These are phyloP conservation scores for Aegotheles bennettii DNA, from an alignment of 2,113 vertebrate genomes.

Conservation along the genomic window DNA sequence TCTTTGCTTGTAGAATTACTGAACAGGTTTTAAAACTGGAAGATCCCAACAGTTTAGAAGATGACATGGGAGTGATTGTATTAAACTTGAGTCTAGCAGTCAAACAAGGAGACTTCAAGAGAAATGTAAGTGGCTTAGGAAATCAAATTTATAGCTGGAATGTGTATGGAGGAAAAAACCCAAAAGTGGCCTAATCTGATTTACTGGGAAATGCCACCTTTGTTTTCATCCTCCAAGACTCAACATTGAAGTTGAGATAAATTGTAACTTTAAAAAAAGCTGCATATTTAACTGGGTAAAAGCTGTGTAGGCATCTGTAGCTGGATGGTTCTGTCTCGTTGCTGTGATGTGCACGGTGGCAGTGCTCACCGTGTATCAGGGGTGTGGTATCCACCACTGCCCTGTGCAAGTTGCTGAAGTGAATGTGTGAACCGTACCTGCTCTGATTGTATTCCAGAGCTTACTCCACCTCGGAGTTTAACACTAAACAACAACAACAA, in stretches of 20 bases:
- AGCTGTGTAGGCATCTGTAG: background rate
- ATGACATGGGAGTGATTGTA: slow-evolving; percentile 89
- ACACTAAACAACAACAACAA: background rate
- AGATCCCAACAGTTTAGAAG: slow-evolving; percentile 90
- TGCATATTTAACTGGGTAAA: background rate
- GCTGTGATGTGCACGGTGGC: background rate
- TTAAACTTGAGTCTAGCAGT: slow-evolving; percentile 84
- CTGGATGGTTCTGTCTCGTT: background rate
- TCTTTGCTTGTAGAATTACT: slow-evolving; percentile 70
- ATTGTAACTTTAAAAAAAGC: background rate
- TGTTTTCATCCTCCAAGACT: slow-evolving; percentile 5
- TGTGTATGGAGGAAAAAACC: background rate
- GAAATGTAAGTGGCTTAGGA: slow-evolving; percentile 73
- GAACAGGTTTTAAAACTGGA: slow-evolving; percentile 82
- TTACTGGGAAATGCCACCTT: slow-evolving; percentile 16
- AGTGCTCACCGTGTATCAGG: background rate
- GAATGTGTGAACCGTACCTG: background rate
- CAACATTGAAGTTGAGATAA: background rate
- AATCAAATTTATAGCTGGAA: slow-evolving; percentile 21
- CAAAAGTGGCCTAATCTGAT: background rate
- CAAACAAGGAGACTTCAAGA: slow-evolving; percentile 87
- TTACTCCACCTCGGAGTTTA: background rate
- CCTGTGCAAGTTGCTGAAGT: background rate
- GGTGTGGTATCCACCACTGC: background rate
- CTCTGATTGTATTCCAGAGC: background rate